phyloP scores from a whole-genome alignment of 2,888 invertebrate genomes.

The Campoplex nolae region DNA sequence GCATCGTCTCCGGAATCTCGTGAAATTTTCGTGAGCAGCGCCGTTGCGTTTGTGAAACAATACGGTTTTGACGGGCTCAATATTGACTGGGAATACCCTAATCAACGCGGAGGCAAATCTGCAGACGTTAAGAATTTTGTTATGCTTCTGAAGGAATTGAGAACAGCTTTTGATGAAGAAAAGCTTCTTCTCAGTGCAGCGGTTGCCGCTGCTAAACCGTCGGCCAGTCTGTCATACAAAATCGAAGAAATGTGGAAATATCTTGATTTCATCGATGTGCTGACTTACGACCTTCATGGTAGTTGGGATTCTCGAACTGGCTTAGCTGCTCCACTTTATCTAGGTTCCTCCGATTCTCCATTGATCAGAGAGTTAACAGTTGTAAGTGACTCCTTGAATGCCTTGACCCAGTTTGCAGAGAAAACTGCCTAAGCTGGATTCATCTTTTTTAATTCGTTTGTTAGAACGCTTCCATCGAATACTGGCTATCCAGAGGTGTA shows the following conservation, averaged over 20 bases:
- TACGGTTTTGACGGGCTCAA: constrained; percentile 90
- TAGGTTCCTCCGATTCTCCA: constrained; percentile 76
- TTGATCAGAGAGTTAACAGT: constrained; percentile 82
- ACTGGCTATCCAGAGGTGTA: constrained; percentile 87
- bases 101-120: constrained; percentile 85
- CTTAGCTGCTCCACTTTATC: constrained; percentile 89
- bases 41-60: constrained; percentile 85
- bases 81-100: constrained; percentile 90
- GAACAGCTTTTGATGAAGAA: constrained; percentile 85
- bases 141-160: constrained; percentile 86
- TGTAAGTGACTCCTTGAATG: constrained; percentile 78
- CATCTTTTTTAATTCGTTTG: constrained; percentile 42
- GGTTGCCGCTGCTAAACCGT: constrained; percentile 86
- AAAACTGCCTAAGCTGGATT: not conserved
- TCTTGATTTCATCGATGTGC: constrained; percentile 89
- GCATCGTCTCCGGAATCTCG: constrained; percentile 85
- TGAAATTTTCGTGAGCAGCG: constrained; percentile 86
- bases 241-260: constrained; percentile 87
- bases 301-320: constrained; percentile 88
- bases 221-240: constrained; percentile 87
- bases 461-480: constrained; percentile 85
- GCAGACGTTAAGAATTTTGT: constrained; percentile 86
- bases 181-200: constrained; percentile 80
- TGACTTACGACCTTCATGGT: constrained; percentile 91
- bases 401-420: not conserved